A percentile compares a stretch with the other conserved stretches of the same genome.
Evolutionary conservation across 2,113 vertebrate genomes (phyloP).

Genomic region (Dolichallabes microphthalmus): DNA sequence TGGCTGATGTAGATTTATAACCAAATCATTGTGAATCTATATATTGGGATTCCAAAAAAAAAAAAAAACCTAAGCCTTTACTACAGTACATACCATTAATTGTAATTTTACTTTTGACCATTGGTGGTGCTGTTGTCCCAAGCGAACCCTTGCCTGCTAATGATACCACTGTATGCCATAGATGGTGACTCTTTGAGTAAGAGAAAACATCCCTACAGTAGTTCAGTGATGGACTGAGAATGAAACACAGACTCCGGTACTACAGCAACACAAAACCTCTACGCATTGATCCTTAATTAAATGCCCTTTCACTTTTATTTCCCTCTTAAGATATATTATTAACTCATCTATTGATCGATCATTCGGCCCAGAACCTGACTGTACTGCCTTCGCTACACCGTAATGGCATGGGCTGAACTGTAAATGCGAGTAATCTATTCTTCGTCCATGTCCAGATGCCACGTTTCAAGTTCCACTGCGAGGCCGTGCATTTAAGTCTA

Average conservation of each 20-base stretch:
- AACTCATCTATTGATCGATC: slow-evolving; percentile 54
- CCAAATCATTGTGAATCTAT: not conserved
- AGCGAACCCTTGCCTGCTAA: not conserved
- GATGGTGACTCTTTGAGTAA: not conserved
- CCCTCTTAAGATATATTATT: slow-evolving; percentile 54
- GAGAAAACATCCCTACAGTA: not conserved
- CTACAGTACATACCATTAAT: not conserved
- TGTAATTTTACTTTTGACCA: not conserved
- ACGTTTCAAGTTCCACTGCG: slow-evolving; percentile 20
- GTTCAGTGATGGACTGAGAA: not conserved
- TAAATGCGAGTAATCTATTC: slow-evolving; percentile 50
- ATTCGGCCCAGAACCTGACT: slow-evolving; percentile 35
- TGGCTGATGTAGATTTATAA: not conserved
- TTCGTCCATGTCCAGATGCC: slow-evolving; percentile 36
- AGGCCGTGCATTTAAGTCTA: slow-evolving; percentile 43
- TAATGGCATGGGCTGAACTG: slow-evolving; percentile 51
- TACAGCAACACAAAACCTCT: slow-evolving; percentile 41
- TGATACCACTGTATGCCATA: not conserved
- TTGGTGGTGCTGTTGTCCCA: not conserved
- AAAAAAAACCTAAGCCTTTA: not conserved
- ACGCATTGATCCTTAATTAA: slow-evolving; percentile 56
- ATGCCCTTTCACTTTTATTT: slow-evolving; percentile 54
- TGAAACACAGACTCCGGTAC: slow-evolving; percentile 11
- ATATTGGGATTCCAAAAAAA: not conserved
- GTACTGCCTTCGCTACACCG: slow-evolving; percentile 27